Base-by-base conservation (phyloP, 2,888 invertebrate genomes). In the Oscheius sp. region DNA sequence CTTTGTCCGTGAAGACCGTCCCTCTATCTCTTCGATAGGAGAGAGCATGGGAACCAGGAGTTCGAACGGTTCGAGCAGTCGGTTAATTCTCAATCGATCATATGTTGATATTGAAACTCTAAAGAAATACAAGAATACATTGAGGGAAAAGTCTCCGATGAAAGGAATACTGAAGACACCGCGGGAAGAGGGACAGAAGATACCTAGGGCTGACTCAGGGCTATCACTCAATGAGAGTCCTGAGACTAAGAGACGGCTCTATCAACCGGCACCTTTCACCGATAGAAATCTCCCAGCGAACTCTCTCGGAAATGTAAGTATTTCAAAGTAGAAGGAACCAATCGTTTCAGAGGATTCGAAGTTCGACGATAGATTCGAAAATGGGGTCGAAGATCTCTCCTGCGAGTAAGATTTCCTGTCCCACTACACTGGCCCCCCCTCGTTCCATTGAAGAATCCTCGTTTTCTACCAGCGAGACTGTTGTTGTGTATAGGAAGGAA, bases 351-450 rank as follows among this genome's bases (percentile, higher is more conserved):
- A 54, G 17, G 12, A 54, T 54, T 4, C 32, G 54, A 9, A 54
- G 54, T 54, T 54, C 54, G 20, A 54, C 54, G 9, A 22, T 24
- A 12, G 54, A 54, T n/a, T 20, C n/a, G 17, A 54, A 32, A 33
- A 32, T 9, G 2, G n/a, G 9, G n/a, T 8, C 33, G 17, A 32
- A 20, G 32, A 33, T 12, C 33, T 17, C 28, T 8, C 26, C 28
- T 26, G 28, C 54, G 17, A 33, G 33, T 30, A 32, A 32, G 2
- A 17, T 54, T 6, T 20, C 54, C 33, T n/a, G 54, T 17, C 54
- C 54, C 2, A 32, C 33, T 54, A 6, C 8, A 3, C 33, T 54
- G 12, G 9, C 32, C 6, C 32, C 36, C 4, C 12, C n/a, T 4
- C 33, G n/a, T 9, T 12, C 33, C 5, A n/a, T 17, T 33, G 36